phyloP scores from a whole-genome alignment of 2,797 vertebrate species.

The Enteromius mattozi region DNA sequence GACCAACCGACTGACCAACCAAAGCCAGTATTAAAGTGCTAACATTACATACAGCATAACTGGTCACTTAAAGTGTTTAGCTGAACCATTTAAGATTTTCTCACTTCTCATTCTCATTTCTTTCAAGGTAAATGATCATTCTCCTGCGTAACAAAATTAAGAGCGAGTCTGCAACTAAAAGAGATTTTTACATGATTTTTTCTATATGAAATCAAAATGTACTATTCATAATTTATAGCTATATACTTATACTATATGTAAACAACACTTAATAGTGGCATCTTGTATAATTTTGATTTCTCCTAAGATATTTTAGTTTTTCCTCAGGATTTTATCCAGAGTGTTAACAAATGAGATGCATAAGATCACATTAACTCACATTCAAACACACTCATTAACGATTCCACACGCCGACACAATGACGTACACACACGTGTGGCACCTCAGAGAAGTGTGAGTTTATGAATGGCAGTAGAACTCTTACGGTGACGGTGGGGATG shows the following conservation, averaged over 20 bases:
- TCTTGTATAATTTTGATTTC: not conserved
- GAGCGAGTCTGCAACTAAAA: not conserved
- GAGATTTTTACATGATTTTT: not conserved
- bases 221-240: not conserved
- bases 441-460: slow-evolving; percentile 35
- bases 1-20: not conserved
- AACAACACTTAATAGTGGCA: not conserved
- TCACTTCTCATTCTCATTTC: not conserved
- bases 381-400: slow-evolving; percentile 36
- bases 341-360: not conserved
- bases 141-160: not conserved
- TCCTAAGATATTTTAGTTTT: not conserved
- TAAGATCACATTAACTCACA: not conserved
- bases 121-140: not conserved
- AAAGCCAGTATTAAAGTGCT: not conserved
- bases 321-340: not conserved
- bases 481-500: slow-evolving; percentile 89
- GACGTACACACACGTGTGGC: slow-evolving; percentile 33
- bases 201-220: not conserved
- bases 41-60: not conserved
- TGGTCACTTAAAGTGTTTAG: not conserved
- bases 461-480: slow-evolving; percentile 55
- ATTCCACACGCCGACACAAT: slow-evolving; percentile 12
- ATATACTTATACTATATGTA: not conserved
- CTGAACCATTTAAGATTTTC: not conserved